Percentiles rank a stretch among this genome's conserved stretches.
These are phyloP conservation scores for Sciurus vulgaris DNA, from an alignment of 2,797 vertebrate species.

Conservation along the genomic window DNA sequence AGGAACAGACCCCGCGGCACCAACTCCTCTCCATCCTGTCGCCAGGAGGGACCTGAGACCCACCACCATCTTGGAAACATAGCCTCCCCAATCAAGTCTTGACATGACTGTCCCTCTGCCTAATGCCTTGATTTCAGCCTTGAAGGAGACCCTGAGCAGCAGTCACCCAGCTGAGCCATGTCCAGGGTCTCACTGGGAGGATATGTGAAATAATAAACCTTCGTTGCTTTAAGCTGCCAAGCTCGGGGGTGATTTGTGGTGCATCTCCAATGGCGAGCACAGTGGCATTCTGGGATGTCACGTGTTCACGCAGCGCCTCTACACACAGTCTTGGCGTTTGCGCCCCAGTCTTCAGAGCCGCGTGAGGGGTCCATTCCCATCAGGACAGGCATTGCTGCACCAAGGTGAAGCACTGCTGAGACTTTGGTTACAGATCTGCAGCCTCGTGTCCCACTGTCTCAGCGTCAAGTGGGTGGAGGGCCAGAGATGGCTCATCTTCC, in stretches of 20 bases:
- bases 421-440: not conserved
- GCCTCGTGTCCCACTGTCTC: not conserved
- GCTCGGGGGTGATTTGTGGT: not conserved
- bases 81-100: not conserved
- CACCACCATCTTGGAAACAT: not conserved
- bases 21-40: not conserved
- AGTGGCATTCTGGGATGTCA: not conserved
- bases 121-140: not conserved
- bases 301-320: not conserved
- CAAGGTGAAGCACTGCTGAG: not conserved
- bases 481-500: not conserved
- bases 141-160: not conserved
- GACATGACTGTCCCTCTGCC: not conserved
- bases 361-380: not conserved
- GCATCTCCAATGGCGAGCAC: not conserved
- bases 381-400: not conserved
- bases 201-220: not conserved
- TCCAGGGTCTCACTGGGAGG: not conserved
- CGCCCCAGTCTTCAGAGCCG: not conserved
- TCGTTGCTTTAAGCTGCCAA: not conserved
- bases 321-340: not conserved
- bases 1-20: accelerated
- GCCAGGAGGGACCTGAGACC: not conserved
- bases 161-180: not conserved
- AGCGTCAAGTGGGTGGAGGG: not conserved